Evolutionary conservation across 2,797 vertebrate genomes (phyloP), one percentile per base, ranked within the genome.

Genomic region (Clamator glandarius): DNA sequence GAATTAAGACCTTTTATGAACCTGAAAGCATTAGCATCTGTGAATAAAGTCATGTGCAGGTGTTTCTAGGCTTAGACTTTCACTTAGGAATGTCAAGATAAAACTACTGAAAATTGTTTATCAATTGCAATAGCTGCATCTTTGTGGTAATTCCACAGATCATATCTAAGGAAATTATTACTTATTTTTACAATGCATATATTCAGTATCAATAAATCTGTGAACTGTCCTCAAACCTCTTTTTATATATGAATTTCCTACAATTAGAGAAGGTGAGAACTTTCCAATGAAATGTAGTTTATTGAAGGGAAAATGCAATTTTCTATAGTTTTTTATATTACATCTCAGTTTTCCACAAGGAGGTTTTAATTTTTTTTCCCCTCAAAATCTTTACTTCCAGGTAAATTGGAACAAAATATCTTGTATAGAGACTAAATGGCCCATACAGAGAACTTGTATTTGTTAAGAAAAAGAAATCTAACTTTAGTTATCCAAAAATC

Each of bases 261-360:
- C 42, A 55, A 55, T 41, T 85, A 70, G 18, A 80, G 28, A 91
- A 84, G n/a, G 24, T 84, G 29, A 26, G 55, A 89, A 83, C 17
- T 90, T 94, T 85, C 61, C 83, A 89, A 87, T 58, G 75, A 78
- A 87, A 92, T 73, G 19, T 25, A 61, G 36, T 68, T 92, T 62
- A 62, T 11, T 83, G n/a, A 48, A 89, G 10, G 75, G 15, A 85
- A 93, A 85, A 77, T 35, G 35, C 5, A 39, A 2, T 81, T 88
- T 92, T 74, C 31, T 63, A 15, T 20, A 11, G 5, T 44, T 87
- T 59, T 59, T 33, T 68, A 62, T 16, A 54, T 83, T 59, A 52
- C 11, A 6, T 52, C 35, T 64, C 59, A 46, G 59, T 81, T 67
- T 90, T 52, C 20, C 9, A 31, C 20, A n/a, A 20, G 23, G 79